Evolutionary conservation across 2,797 vertebrate genomes (phyloP), one percentile per base, ranked within the genome.

Genomic region (Megaceryle alcyon): DNA sequence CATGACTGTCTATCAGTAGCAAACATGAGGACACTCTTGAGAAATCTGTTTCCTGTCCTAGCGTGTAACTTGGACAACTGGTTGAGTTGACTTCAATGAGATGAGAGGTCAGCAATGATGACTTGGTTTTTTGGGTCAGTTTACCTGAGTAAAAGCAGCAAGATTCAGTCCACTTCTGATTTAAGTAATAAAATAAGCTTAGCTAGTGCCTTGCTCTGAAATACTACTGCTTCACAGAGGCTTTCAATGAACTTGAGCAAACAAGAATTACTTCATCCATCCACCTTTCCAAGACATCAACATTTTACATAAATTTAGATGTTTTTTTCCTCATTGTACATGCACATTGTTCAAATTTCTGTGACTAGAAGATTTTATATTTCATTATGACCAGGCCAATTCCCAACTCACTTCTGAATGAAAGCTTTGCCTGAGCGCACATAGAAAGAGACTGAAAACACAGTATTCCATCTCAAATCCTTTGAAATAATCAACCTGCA

Each of bases 301-400:
- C 19, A 43, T 70, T 89, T 86, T 77, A 54, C 5, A 66, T 19
- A 7, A 26, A 31, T 44, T 39, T 33, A 43, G 15, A 48, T 7
- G 28, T 80, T 63, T 70, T 83, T 59, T 66, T 17, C 23, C 8
- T 82, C 46, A 28, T 53, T 48, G 44, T 29, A 79, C 14, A 25
- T 9, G 7, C 0, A 1, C 0, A 0, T 49, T 79, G 22, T 39
- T 72, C 4, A 4, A 59, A 81, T 70, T 86, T 76, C 59, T 6
- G 3, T 69, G 63, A 91, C 33, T 46, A 78, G 51, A 71, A 35
- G 53, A 91, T 82, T 92, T 68, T 73, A 72, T 37, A 28, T 88
- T 86, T 83, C 54, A 14, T 82, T 73, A 53, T 28, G n/a, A 69
- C 41, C 44, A 16, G 59, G 39, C 53, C 56, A 65, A n/a, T 60